Percentiles rank a stretch among this genome's conserved stretches.
Evolutionary conservation across 2,113 vertebrate genomes (phyloP).

Genomic region (Copsychus sechellarum): DNA sequence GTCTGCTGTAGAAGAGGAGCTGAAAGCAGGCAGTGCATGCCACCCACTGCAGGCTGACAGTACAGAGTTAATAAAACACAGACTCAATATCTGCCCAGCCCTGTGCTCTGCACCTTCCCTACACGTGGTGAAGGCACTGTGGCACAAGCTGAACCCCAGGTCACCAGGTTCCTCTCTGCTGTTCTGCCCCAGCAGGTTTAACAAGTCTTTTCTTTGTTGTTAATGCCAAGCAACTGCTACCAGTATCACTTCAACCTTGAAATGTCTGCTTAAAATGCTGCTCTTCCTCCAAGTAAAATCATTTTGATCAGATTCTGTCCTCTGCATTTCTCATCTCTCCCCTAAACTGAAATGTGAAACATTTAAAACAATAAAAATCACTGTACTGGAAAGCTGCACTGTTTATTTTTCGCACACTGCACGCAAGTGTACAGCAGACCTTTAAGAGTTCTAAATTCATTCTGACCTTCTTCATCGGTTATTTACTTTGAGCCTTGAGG

Average conservation of each 20-base stretch:
- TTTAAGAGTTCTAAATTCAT: conserved; percentile 61
- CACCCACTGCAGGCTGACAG: neutral
- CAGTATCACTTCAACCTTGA: conserved; percentile 44
- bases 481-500: conserved; percentile 50
- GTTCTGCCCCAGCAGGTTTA: conserved; percentile 30
- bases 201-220: conserved; percentile 4
- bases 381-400: conserved; percentile 55
- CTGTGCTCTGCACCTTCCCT: neutral
- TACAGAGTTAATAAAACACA: neutral
- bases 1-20: neutral
- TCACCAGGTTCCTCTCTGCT: neutral
- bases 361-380: conserved; percentile 67
- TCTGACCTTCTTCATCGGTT: conserved; percentile 60
- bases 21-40: neutral
- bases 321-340: conserved; percentile 23
- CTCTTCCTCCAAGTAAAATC: conserved; percentile 22
- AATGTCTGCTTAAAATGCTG: conserved; percentile 47
- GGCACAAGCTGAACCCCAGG: neutral
- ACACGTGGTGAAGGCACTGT: neutral
- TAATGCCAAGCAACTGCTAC: conserved; percentile 7
- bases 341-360: conserved; percentile 55
- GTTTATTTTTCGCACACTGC: conserved; percentile 38
- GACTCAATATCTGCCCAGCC: neutral
- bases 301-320: conserved; percentile 42
- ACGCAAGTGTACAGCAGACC: conserved; percentile 50